Evolutionary conservation across 2,113 vertebrate species (phyloP), one percentile per base, ranked within the genome.

Genomic region (Diglossa brunneiventris): DNA sequence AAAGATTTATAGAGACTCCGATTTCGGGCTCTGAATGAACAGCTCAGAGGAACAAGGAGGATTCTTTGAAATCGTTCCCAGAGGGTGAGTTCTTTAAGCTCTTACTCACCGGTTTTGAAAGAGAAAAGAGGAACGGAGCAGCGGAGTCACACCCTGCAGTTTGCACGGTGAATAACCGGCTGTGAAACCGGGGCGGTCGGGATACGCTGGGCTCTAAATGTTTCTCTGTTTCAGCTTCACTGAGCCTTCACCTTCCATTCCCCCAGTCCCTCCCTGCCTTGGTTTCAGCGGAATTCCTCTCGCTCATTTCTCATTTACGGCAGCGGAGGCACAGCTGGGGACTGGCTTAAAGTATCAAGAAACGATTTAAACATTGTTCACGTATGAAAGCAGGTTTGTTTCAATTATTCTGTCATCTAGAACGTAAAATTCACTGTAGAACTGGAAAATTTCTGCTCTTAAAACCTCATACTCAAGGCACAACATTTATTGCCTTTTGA

Each of bases 21-120:
- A 2, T 80, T 86, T 39, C 17, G 46, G 64, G 66, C 52, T 81
- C 77, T 59, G 30, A 81, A 74, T 88, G 14, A 76, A 10, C n/a
- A 75, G 61, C 53, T 74, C 46, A 30, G 73, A 73, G 76, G 46
- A 86, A 42, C 44, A 21, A 31, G 13, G 14, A 72, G 42, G 46
- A 30, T 83, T 21, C 44, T 83, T 91, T 92, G 87, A 82, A 75
- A 68, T 59, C 1, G 1, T 41, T 89, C 74, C 87, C 49, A 56
- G 81, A 74, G 69, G 47, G 80, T 0, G 41, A 58, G 75, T 64
- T 92, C 77, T 74, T 50, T 50, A 53, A 47, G 42, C 52, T 77
- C 80, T 90, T 78, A 49, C 74, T 94, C 72, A 50, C 49, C 4
- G 41, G 28, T 66, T 94, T 39, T 86, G 72, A 69, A 86, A 90